phyloP scores from a whole-genome alignment of 2,797 vertebrate species.

The Anomalospiza imberbis region DNA sequence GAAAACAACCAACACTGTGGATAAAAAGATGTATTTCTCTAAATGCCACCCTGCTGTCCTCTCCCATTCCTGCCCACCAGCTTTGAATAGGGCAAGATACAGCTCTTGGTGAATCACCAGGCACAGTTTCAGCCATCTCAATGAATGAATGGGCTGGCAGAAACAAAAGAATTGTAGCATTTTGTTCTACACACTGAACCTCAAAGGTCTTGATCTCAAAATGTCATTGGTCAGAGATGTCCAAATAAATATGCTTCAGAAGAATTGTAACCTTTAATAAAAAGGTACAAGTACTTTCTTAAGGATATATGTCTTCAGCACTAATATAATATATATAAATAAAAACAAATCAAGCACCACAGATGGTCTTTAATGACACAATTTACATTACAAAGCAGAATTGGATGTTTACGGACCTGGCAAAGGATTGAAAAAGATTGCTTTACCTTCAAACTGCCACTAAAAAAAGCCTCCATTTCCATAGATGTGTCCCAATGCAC shows the following conservation, averaged over 20 bases:
- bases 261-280: constrained; percentile 55
- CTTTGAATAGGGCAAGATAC: background rate
- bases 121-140: background rate
- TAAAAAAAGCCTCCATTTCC: background rate
- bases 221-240: constrained; percentile 49
- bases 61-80: background rate
- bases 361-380: background rate
- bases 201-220: constrained; percentile 52
- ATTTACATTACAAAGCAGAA: constrained; percentile 4
- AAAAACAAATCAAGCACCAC: background rate
- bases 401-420: background rate
- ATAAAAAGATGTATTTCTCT: background rate
- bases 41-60: background rate
- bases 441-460: background rate
- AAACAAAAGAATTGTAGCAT: background rate
- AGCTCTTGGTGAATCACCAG: background rate
- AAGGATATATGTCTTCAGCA: background rate
- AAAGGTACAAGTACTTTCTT: background rate
- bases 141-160: background rate
- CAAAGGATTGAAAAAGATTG: background rate
- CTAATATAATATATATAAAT: background rate
- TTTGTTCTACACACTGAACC: background rate
- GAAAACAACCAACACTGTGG: background rate
- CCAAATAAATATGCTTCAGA: constrained; percentile 43
- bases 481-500: background rate